Conservation (phyloP, 2,113 vertebrate genomes). For the Bubo blakistoni region DNA sequence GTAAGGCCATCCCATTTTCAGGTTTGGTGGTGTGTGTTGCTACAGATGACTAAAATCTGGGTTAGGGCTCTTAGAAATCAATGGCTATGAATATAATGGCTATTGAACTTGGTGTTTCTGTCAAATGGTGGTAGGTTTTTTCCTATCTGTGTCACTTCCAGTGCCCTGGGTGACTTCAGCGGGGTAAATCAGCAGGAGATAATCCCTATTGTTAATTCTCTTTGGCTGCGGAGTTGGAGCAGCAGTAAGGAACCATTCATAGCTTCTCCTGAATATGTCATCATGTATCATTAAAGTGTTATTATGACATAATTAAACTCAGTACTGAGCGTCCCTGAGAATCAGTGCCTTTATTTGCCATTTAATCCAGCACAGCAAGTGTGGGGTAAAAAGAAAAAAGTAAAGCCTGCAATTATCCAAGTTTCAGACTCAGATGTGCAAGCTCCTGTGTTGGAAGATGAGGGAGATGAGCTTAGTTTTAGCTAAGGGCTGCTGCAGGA, state of each 20-base stretch:
- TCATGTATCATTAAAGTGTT: background rate
- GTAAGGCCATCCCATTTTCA: background rate
- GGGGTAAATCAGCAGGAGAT: background rate
- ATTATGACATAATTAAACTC: background rate
- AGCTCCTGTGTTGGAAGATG: background rate
- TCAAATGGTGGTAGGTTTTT: background rate
- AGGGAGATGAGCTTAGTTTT: background rate
- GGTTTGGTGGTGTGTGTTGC: background rate
- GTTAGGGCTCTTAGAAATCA: conserved; percentile 35
- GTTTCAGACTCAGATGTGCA: background rate
- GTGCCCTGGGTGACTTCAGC: background rate
- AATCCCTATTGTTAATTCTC: background rate
- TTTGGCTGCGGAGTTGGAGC: background rate
- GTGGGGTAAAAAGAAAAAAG: background rate
- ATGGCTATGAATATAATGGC: conserved; percentile 22
- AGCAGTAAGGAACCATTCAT: background rate
- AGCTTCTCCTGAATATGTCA: background rate
- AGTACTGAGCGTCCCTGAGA: background rate
- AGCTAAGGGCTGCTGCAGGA: background rate
- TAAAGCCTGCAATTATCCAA: background rate
- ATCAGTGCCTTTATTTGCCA: background rate
- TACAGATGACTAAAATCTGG: background rate
- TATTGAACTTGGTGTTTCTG: conserved; percentile 6
- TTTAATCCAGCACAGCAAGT: background rate
- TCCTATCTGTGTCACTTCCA: background rate